Evolutionary conservation across 2,888 invertebrate species (phyloP).

Genomic region (Temnothorax unifasciatus): DNA sequence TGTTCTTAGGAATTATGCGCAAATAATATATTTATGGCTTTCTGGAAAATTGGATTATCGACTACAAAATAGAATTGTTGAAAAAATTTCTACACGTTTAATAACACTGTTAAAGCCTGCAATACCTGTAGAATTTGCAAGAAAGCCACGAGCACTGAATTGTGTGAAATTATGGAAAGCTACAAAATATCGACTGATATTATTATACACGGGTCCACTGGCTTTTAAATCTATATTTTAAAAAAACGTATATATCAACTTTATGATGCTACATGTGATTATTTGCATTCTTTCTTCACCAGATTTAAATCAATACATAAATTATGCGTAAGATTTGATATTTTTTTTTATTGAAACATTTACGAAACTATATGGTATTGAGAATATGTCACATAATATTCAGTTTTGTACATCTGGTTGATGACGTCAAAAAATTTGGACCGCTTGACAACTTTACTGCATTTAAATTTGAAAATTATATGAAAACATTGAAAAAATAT

Average conservation of each 20-base stretch:
- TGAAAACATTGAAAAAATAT: slow-evolving; percentile 19
- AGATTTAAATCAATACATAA: neutral
- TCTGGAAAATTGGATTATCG: neutral
- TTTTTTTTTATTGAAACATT: slow-evolving; percentile 27
- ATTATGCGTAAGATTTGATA: slow-evolving; percentile 6
- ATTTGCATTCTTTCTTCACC: neutral
- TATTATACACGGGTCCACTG: slow-evolving; percentile 11
- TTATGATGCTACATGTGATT: neutral
- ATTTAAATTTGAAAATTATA: slow-evolving; percentile 36
- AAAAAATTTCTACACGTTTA: slow-evolving; percentile 22
- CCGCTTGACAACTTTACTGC: neutral
- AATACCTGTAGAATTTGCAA: slow-evolving; percentile 25
- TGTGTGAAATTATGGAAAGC: slow-evolving; percentile 28
- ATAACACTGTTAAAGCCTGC: neutral
- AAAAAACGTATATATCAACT: slow-evolving; percentile 2
- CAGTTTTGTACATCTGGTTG: slow-evolving; percentile 4
- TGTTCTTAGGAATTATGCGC: neutral
- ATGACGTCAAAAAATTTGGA: slow-evolving; percentile 17
- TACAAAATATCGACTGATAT: slow-evolving; percentile 10
- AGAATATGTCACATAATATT: slow-evolving; percentile 27
- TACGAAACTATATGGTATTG: slow-evolving; percentile 4
- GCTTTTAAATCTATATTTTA: slow-evolving; percentile 17
- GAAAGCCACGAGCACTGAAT: slow-evolving; percentile 12
- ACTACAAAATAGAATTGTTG: neutral
- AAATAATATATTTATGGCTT: slow-evolving; percentile 2